Evolutionary conservation across 1,140 invertebrate genomes (phyloP).

Genomic region (Limonius californicus): DNA sequence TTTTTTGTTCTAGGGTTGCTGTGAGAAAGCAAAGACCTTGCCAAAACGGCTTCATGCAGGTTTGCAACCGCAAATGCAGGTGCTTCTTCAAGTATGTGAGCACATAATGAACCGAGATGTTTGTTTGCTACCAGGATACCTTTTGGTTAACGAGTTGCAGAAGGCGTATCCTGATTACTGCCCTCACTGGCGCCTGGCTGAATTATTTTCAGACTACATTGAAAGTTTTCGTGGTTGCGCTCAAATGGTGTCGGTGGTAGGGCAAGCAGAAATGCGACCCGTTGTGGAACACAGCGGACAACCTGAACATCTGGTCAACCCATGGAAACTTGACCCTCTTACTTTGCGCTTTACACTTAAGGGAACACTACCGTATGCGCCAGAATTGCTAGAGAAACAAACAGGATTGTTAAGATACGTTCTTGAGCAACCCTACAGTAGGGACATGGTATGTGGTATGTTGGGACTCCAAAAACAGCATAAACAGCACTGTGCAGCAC

Average conservation of each 20-base stretch:
- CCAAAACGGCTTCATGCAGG: conserved; percentile 73
- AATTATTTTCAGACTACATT: conserved; percentile 82
- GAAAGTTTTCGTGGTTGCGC: conserved; percentile 88
- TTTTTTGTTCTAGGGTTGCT: conserved; percentile 61
- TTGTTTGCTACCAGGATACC: conserved; percentile 88
- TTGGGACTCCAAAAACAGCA: conserved; percentile 89
- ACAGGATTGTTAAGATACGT: conserved; percentile 84
- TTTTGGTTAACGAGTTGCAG: conserved; percentile 91
- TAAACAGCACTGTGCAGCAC: conserved; percentile 81
- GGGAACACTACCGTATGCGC: conserved; percentile 88
- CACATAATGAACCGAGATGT: conserved; percentile 91
- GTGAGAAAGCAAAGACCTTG: conserved; percentile 81
- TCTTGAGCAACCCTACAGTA: conserved; percentile 90
- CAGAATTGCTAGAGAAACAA: conserved; percentile 86
- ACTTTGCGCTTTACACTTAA: conserved; percentile 85
- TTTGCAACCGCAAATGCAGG: conserved; percentile 73
- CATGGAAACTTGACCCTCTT: conserved; percentile 84
- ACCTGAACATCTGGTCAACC: conserved; percentile 81
- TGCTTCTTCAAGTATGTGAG: conserved; percentile 75
- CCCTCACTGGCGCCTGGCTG: conserved; percentile 89
- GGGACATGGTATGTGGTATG: conserved; percentile 95
- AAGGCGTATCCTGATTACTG: conserved; percentile 77
- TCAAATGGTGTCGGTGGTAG: conserved; percentile 93
- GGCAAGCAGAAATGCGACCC: conserved; percentile 84
- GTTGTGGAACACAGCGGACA: conserved; percentile 92